Evolutionary conservation across 2,797 vertebrate genomes (phyloP), one percentile per base, ranked within the genome.

Genomic region (Dallia pectoralis): DNA sequence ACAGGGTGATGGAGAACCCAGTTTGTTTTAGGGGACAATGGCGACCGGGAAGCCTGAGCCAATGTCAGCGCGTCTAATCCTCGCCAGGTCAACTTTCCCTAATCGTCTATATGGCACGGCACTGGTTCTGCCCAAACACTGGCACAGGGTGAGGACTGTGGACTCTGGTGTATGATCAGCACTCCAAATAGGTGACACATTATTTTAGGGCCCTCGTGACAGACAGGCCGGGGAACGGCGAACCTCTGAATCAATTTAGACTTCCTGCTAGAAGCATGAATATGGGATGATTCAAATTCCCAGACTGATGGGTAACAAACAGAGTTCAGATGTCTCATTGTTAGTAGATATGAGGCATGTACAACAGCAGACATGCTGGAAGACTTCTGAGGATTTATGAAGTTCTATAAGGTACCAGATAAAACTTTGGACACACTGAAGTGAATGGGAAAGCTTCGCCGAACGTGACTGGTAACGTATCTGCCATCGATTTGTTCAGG

Each of bases 21-120:
- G 85, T 87, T 87, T 86, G 85, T 86, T 89, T 80, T 86, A 84
- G 79, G 82, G 81, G 80, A 92, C 91, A 93, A 93, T 92, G 86
- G 82, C 74, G 44, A 81, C 84, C 80, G 18, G 81, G 15, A 16
- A 69, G 71, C 73, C 82, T 19, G 67, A 69, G 70, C 73, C 82
- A 83, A 82, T 85, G 86, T 90, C 88, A 89, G 86, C 81, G 70
- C 71, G 2, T 81, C 84, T 91, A 91, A 91, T 91, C 89, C 87
- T 77, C 56, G 12, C 62, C 75, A 67, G 80, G 83, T 85, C 85
- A 69, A 70, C 76, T 53, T 73, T 71, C 80, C 69, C 80, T 76
- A 16, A 79, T 75, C 80, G 76, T 70, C 66, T 33, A 69, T 0
- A 33, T 78, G 40, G n/a, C 72, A 76, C 75, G 51, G 74, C 69